phyloP scores from a whole-genome alignment of 2,113 vertebrate species.

The Ceuthmochares aereus region DNA sequence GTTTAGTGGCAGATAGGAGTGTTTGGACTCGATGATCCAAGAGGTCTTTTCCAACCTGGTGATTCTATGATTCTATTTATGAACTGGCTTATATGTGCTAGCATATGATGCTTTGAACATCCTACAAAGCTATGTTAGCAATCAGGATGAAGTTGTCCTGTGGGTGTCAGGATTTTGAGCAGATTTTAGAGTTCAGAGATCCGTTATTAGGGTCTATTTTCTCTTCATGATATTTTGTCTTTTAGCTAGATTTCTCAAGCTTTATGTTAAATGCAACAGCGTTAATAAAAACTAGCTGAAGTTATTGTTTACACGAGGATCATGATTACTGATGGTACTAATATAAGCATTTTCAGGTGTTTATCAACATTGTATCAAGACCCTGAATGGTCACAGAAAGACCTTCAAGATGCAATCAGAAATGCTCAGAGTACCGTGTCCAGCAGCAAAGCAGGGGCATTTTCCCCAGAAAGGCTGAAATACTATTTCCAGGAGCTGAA shows the following conservation, averaged over 20 bases:
- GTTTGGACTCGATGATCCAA: no score
- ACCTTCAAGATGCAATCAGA: slow-evolving; percentile 70
- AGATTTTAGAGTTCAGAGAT: neutral
- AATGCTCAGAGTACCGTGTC: slow-evolving; percentile 67
- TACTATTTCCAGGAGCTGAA: slow-evolving; percentile 80
- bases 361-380: slow-evolving; percentile 82
- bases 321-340: neutral
- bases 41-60: no score
- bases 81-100: neutral
- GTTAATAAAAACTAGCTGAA: neutral
- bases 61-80: neutral
- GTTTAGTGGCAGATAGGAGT: no score
- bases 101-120: neutral
- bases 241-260: neutral
- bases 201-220: neutral
- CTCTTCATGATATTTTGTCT: neutral
- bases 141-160: neutral
- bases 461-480: slow-evolving; percentile 74
- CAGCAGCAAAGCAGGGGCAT: slow-evolving; percentile 69
- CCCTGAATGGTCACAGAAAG: slow-evolving; percentile 80
- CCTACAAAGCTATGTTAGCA: neutral
- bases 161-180: neutral
- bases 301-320: neutral
- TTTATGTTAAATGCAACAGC: neutral
- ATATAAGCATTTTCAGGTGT: slow-evolving; percentile 74